Evolutionary conservation across 2,888 invertebrate genomes (phyloP).

Genomic region (Ptychoptera contaminata): DNA sequence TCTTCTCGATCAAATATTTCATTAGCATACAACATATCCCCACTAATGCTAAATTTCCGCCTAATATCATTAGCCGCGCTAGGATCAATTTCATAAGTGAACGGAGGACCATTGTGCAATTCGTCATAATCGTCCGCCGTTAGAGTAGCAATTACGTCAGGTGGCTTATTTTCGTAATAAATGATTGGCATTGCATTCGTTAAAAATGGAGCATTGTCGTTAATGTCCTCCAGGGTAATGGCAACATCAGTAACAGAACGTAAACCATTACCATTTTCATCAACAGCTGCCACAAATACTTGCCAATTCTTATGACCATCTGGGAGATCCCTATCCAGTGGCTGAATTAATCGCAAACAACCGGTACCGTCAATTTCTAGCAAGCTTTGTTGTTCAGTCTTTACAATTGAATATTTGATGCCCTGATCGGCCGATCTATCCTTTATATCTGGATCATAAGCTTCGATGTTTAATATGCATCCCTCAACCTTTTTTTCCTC

Average conservation of each 20-base stretch:
- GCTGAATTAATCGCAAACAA: constrained; percentile 44
- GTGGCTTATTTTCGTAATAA: constrained; percentile 65
- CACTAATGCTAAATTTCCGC: constrained; percentile 54
- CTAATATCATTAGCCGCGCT: constrained; percentile 51
- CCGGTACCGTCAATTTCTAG: constrained; percentile 59
- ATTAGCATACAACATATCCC: constrained; percentile 51
- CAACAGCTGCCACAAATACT: constrained; percentile 56
- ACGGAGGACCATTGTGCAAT: constrained; percentile 72
- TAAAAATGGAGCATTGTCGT: constrained; percentile 85
- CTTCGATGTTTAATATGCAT: constrained; percentile 53
- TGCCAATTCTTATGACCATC: constrained; percentile 70
- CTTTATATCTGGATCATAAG: constrained; percentile 75
- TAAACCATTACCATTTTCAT: constrained; percentile 52
- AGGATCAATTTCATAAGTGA: constrained; percentile 40
- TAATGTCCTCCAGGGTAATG: constrained; percentile 61
- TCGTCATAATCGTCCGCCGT: constrained; percentile 70
- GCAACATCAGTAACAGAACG: constrained; percentile 51
- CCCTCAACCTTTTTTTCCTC: constrained; percentile 53
- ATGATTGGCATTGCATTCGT: constrained; percentile 66
- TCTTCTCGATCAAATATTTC: constrained; percentile 74
- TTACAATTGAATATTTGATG: constrained; percentile 60
- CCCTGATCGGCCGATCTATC: constrained; percentile 58
- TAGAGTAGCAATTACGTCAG: constrained; percentile 51
- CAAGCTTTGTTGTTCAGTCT: constrained; percentile 51
- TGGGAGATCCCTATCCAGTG: constrained; percentile 80